Evolutionary conservation across 2,113 vertebrate species (phyloP), one percentile per base, ranked within the genome.

Genomic region (Ursus arctos): DNA sequence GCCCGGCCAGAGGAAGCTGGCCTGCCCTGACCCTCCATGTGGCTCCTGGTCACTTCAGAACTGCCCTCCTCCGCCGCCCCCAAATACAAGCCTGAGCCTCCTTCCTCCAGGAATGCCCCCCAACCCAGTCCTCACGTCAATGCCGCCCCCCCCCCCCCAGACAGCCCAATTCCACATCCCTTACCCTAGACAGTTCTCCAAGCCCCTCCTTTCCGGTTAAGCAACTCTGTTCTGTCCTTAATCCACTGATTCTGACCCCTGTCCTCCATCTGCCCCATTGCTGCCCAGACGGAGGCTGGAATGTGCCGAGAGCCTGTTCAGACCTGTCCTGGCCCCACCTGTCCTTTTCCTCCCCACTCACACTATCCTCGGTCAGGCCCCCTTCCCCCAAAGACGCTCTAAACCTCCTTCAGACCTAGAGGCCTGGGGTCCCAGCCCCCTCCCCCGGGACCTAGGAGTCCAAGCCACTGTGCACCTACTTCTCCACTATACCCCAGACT

Each of bases 1-100:
- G n/a, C 81, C 94, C 1, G 2, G 67, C 53, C 90, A 61, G 65
- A 97, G 98, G 96, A 97, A 97, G 71, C 96, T 67, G 53, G 84
- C 71, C 80, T 80, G 67, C 96, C 51, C 71, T 84, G 80, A 96
- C 83, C 79, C 51, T 80, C 79, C 63, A 0, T 61, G 94, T 57
- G 83, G 69, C 89, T 83, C 53, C 89, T 55, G 77, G 72, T 84
- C 65, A 59, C 84, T 81, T 53, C 22, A 57, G 43, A 95, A 83
- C 92, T 47, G 43, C 61, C 65, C 47, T 18, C 65, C n/a, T 47
- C 83, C 61, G 14, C 19, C 6, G 59, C 22, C 47, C 74, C 49
- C 72, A 47, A 55, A 69, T 31, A 36, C 36, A n/a, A 61, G 28
- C 61, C 40, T 51, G 47, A 96, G 72, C 65, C 40, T 61, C 18